Evolutionary conservation across 2,888 invertebrate genomes (phyloP).

Genomic region (Sesia bembeciformis): DNA sequence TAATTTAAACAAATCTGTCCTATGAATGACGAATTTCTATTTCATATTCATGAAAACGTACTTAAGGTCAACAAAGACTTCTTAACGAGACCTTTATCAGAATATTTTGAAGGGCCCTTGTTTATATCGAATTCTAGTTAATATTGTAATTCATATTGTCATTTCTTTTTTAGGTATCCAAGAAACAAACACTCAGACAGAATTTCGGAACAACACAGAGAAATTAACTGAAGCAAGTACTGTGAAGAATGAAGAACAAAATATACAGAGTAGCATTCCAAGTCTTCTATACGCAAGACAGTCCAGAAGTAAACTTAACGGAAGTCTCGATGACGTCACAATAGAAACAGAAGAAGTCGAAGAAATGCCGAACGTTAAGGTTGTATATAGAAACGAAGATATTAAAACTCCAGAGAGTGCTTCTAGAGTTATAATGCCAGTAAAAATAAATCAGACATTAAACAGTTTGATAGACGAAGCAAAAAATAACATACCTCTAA

Average conservation of each 20-base stretch:
- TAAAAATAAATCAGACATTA: constrained; percentile 24
- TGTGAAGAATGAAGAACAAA: constrained; percentile 10
- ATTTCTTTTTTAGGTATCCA: constrained; percentile 39
- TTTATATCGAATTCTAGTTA: too few relatives aligned
- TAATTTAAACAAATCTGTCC: too few relatives aligned
- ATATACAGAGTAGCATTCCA: constrained; percentile 8
- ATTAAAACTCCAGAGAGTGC: constrained; percentile 42
- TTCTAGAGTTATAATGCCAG: constrained; percentile 45
- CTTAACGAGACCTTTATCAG: too few relatives aligned
- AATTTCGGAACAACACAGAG: constrained; percentile 8
- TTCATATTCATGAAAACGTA: too few relatives aligned
- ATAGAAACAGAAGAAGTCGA: constrained; percentile 13
- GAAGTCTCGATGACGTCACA: constrained; percentile 19
- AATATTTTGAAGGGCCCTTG: too few relatives aligned
- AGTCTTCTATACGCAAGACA: constrained; percentile 1
- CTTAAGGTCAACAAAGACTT: too few relatives aligned
- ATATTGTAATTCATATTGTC: not conserved
- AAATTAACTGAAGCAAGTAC: constrained; percentile 3
- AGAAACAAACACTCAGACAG: constrained; percentile 29
- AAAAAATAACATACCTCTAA: constrained; percentile 13
- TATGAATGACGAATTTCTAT: too few relatives aligned
- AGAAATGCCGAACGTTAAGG: constrained; percentile 21
- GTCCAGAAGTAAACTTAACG: constrained; percentile 11
- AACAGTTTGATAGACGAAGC: constrained; percentile 31
- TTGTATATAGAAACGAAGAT: constrained; percentile 19